phyloP scores from a whole-genome alignment of 2,797 vertebrate genomes.

The Nannoperca obscura region DNA sequence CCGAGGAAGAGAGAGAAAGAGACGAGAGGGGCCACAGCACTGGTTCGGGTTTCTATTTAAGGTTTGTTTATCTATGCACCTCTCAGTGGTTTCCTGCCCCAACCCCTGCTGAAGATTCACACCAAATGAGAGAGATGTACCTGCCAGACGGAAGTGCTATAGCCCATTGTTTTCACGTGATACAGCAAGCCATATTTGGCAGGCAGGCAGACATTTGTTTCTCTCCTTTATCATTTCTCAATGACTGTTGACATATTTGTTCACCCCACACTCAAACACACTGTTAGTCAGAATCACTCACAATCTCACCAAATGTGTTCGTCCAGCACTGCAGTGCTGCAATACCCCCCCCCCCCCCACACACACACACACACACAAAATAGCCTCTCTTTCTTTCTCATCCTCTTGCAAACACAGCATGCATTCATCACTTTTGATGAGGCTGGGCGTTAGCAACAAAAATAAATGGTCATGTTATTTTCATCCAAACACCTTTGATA shows the following conservation, averaged over 20 bases:
- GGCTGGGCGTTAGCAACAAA: neutral
- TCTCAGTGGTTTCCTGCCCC: constrained; percentile 76
- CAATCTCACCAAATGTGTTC: constrained; percentile 49
- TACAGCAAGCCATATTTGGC: constrained; percentile 24
- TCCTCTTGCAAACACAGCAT: constrained; percentile 18
- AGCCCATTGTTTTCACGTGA: constrained; percentile 45
- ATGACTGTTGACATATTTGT: constrained; percentile 38
- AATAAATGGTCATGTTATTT: neutral
- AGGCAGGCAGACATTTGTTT: constrained; percentile 34
- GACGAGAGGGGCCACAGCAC: constrained; percentile 34
- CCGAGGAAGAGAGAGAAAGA: constrained; percentile 42
- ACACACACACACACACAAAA: too few relatives aligned
- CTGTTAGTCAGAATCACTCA: constrained; percentile 34
- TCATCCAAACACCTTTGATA: neutral
- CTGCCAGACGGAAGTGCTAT: constrained; percentile 46
- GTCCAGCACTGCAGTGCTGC: constrained; percentile 52
- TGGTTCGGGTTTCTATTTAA: constrained; percentile 78
- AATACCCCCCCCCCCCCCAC: constrained; percentile 52
- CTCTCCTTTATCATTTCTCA: constrained; percentile 16
- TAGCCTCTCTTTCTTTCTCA: constrained; percentile 50
- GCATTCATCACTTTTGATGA: constrained; percentile 33
- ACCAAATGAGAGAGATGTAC: constrained; percentile 53
- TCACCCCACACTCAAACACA: constrained; percentile 13
- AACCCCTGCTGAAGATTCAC: constrained; percentile 66
- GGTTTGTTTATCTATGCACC: constrained; percentile 76